phyloP scores from a whole-genome alignment of 2,113 vertebrate species.

The Formicarius rufipectus region DNA sequence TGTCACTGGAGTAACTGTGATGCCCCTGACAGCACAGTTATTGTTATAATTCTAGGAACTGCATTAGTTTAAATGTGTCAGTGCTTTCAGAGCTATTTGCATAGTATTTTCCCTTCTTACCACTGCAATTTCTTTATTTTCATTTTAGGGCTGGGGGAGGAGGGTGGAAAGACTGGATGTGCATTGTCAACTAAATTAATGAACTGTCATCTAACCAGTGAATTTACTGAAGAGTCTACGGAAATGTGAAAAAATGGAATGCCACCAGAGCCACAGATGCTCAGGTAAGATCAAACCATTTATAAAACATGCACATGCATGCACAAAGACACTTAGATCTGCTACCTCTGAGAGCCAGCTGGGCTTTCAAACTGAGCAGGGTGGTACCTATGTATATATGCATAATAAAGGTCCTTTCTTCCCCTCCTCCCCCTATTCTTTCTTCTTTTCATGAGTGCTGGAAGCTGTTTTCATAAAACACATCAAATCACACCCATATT shows the following conservation, averaged over 20 bases:
- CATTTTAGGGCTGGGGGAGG: not conserved
- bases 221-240: not conserved
- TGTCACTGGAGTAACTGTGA: not conserved
- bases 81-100: constrained; percentile 29
- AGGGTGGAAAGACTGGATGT: constrained; percentile 11
- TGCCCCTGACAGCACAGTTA: constrained; percentile 1
- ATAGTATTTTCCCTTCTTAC: constrained; percentile 19
- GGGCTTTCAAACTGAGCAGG: not conserved
- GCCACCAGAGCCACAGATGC: not conserved
- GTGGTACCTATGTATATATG: not conserved
- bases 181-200: constrained; percentile 47
- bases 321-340: not conserved
- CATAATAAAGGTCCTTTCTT: not conserved
- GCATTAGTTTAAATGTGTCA: constrained; percentile 7
- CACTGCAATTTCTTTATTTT: constrained; percentile 26
- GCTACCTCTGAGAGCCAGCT: not conserved
- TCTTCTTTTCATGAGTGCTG: not conserved
- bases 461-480: not conserved
- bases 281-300: constrained; percentile 48
- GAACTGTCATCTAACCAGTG: constrained; percentile 40
- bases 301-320: not conserved
- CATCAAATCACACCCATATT: not conserved
- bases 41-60: not conserved
- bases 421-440: not conserved
- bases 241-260: constrained; percentile 39